Percentiles rank a stretch among this genome's conserved stretches.
Conservation (phyloP, 2,888 invertebrate species). For the Parelbella ahira region DNA sequence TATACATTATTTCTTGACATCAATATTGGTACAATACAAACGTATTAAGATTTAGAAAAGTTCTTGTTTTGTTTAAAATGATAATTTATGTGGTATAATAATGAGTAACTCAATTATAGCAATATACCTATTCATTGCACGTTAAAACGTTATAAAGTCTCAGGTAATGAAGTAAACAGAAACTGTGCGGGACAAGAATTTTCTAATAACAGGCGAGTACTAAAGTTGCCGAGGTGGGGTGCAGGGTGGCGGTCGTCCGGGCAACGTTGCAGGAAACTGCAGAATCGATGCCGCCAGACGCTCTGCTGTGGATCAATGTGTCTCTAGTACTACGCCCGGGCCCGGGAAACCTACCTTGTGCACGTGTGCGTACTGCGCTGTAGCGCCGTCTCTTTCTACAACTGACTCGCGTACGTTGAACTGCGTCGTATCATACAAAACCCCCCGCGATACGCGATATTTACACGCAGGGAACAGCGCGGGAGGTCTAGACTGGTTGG, state of each 20-base stretch:
- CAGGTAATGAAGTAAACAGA: slow-evolving; percentile 30
- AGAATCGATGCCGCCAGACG: slow-evolving; percentile 80
- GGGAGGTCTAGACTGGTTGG: slow-evolving; percentile 46
- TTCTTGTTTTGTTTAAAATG: too few species aligned
- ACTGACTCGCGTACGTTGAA: slow-evolving; percentile 39
- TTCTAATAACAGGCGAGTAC: slow-evolving; percentile 50
- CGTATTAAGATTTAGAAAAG: too few species aligned
- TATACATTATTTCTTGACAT: too few species aligned
- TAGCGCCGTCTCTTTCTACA: slow-evolving; percentile 42
- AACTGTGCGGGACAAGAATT: slow-evolving; percentile 40
- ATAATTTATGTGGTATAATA: too few species aligned
- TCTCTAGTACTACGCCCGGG: slow-evolving; percentile 79
- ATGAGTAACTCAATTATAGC: too few species aligned
- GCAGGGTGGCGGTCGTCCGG: slow-evolving; percentile 62
- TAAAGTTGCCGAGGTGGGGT: slow-evolving; percentile 42
- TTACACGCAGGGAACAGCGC: slow-evolving; percentile 36
- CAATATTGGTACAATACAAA: too few species aligned
- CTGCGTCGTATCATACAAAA: slow-evolving; percentile 38
- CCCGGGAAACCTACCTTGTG: slow-evolving; percentile 64
- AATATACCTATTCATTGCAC: too few species aligned
- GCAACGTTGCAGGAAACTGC: slow-evolving; percentile 79
- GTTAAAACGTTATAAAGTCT: slow-evolving; percentile 4
- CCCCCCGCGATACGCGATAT: slow-evolving; percentile 27
- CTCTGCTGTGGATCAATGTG: slow-evolving; percentile 76
- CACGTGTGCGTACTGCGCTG: slow-evolving; percentile 45